Evolutionary conservation across 1,140 invertebrate genomes (phyloP).

Genomic region (Harpegnathos saltator): DNA sequence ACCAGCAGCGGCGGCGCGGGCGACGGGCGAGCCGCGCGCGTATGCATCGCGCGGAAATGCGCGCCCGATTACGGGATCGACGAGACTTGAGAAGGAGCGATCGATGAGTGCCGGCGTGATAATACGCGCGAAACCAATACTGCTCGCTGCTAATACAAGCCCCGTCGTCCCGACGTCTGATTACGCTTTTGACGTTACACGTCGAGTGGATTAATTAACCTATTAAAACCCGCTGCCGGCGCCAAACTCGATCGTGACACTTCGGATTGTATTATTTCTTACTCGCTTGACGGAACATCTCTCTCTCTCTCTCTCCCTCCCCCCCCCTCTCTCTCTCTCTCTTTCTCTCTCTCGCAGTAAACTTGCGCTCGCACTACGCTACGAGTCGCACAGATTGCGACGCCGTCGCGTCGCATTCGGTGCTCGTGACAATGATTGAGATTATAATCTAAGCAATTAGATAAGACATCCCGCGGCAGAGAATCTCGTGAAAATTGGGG

Average conservation of each 20-base stretch:
- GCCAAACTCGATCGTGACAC: constrained; percentile 4
- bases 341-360: neutral
- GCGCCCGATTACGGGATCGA: constrained; percentile 40
- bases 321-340: too few species aligned
- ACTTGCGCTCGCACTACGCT: neutral
- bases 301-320: neutral
- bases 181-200: constrained; percentile 18
- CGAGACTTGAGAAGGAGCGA: neutral
- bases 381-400: neutral
- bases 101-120: constrained; percentile 20
- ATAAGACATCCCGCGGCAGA: too few species aligned
- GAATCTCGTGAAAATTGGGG: too few species aligned
- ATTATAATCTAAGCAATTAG: too few species aligned
- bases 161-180: constrained; percentile 22
- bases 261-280: constrained; percentile 4
- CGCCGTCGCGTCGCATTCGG: neutral
- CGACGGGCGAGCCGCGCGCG: neutral
- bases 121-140: constrained; percentile 30
- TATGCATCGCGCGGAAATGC: constrained; percentile 24
- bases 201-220: constrained; percentile 33
- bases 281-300: neutral
- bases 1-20: neutral
- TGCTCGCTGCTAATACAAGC: neutral
- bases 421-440: too few species aligned
- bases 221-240: neutral